Evolutionary conservation across 2,797 vertebrate genomes (phyloP).

Genomic region (Platyrinchus mystaceus): DNA sequence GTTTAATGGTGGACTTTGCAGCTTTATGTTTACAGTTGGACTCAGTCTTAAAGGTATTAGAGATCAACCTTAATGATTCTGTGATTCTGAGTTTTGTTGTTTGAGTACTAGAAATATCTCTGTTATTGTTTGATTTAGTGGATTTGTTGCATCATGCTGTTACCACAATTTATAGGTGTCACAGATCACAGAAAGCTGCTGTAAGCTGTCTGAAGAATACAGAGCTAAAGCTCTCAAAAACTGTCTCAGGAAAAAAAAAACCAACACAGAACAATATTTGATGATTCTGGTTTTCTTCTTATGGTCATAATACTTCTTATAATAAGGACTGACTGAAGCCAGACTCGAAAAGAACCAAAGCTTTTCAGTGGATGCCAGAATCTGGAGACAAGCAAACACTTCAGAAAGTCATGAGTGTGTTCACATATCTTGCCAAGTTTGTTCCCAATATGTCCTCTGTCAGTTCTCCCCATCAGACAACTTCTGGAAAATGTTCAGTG

Average conservation of each 20-base stretch:
- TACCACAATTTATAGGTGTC: neutral
- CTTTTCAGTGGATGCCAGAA: neutral
- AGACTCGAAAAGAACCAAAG: neutral
- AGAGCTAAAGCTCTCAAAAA: neutral
- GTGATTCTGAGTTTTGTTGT: neutral
- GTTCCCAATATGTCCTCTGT: slow-evolving; percentile 25
- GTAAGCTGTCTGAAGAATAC: neutral
- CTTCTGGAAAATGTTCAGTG: slow-evolving; percentile 45
- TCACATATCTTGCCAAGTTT: neutral
- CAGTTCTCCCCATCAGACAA: neutral
- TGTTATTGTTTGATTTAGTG: neutral
- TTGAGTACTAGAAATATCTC: neutral
- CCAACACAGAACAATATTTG: neutral
- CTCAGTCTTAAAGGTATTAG: neutral
- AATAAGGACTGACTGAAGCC: neutral
- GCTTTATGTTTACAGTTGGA: neutral
- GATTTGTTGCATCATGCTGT: neutral
- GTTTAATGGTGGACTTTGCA: neutral
- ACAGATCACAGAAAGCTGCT: neutral
- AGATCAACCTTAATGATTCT: neutral
- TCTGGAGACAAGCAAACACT: neutral
- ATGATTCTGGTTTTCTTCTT: neutral
- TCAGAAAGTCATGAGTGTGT: neutral
- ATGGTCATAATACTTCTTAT: neutral
- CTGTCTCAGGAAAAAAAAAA: neutral